Conservation (phyloP, 2,888 invertebrate species). For the Dryococelus australis region DNA sequence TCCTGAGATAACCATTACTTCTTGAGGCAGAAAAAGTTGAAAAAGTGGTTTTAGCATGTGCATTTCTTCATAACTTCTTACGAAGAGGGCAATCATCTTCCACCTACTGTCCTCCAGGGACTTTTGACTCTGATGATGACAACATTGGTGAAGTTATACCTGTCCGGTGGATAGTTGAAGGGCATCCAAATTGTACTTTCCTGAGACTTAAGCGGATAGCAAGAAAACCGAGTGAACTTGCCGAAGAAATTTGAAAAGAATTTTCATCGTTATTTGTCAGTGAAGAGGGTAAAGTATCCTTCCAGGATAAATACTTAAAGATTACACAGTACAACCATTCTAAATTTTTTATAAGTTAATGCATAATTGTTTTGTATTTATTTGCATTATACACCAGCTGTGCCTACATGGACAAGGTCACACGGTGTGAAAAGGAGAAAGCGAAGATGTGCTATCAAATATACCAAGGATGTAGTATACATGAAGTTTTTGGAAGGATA, state of each 20-base stretch:
- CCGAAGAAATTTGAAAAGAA: too few relatives aligned
- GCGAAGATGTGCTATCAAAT: too few relatives aligned
- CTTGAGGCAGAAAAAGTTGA: too few relatives aligned
- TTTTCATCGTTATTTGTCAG: background rate
- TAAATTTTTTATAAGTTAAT: too few relatives aligned
- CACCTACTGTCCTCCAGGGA: background rate
- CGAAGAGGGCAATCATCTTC: slow-evolving; percentile 6
- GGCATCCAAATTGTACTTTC: background rate
- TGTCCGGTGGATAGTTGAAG: background rate
- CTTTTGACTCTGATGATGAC: background rate
- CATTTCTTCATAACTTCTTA: background rate
- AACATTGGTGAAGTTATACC: background rate
- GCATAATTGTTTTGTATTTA: too few relatives aligned
- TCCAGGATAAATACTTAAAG: background rate
- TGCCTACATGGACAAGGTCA: too few relatives aligned
- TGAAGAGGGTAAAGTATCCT: background rate
- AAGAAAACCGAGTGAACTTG: background rate
- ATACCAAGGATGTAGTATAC: too few relatives aligned
- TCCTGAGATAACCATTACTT: too few relatives aligned
- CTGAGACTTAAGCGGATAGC: too few relatives aligned
- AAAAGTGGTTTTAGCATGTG: background rate
- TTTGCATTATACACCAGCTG: too few relatives aligned
- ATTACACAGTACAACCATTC: background rate
- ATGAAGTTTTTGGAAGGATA: too few relatives aligned
- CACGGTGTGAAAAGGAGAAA: too few relatives aligned